Conservation (phyloP, 1,140 invertebrate genomes). For the Steinernema feltiae region DNA sequence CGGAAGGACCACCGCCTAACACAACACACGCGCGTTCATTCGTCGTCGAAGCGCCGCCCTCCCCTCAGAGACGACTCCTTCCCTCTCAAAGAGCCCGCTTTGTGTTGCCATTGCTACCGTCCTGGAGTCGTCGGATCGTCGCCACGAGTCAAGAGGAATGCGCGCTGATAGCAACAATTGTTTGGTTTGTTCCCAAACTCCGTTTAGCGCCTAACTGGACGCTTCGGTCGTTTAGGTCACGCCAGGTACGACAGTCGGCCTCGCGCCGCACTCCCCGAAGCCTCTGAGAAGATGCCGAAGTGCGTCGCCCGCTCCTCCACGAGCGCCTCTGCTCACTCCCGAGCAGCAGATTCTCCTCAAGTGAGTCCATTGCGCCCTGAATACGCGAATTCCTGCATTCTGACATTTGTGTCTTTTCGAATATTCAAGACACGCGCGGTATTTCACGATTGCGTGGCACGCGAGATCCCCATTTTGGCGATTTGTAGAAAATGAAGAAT, state of each 20-base stretch:
- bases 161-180: neutral
- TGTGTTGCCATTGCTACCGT: neutral
- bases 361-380: conserved; percentile 7
- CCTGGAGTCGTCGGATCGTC: neutral
- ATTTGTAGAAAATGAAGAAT: no score
- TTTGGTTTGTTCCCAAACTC: neutral
- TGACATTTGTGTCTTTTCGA: neutral
- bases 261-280: neutral
- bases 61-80: neutral
- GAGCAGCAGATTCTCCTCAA: conserved; percentile 39
- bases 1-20: no score
- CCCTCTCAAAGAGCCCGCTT: neutral
- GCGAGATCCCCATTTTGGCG: no score
- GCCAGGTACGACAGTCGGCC: neutral
- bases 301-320: conserved; percentile 34
- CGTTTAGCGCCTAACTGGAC: neutral
- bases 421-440: neutral
- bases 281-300: conserved; percentile 30
- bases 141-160: neutral
- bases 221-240: neutral
- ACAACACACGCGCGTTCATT: neutral
- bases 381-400: neutral
- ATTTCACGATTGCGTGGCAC: no score
- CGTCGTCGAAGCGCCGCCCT: no score
- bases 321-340: conserved; percentile 28